Percentiles rank a stretch among this genome's conserved stretches.
phyloP scores from a whole-genome alignment of 2,888 invertebrate species.

The Biston betularia region DNA sequence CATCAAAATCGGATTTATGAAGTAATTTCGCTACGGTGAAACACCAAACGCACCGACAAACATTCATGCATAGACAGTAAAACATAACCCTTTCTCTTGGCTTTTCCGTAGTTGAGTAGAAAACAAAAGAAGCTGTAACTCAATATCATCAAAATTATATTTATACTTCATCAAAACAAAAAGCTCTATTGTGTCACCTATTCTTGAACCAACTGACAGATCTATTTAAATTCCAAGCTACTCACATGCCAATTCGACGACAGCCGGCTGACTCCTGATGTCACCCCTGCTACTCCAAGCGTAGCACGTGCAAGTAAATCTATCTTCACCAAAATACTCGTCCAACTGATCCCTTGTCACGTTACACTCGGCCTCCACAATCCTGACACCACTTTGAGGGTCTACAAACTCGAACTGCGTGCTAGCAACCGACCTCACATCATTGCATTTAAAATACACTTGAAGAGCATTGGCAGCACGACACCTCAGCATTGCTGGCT shows the following conservation, averaged over 20 bases:
- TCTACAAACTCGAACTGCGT: constrained; percentile 94
- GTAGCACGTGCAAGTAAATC: constrained; percentile 97
- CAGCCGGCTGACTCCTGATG: constrained; percentile 95
- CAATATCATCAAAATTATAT: neutral
- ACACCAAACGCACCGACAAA: no score
- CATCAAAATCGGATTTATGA: no score
- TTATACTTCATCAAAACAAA: constrained; percentile 14
- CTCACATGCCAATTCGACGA: constrained; percentile 98
- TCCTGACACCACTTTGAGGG: constrained; percentile 94
- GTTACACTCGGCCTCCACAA: constrained; percentile 94
- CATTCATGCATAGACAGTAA: no score
- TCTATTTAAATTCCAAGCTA: constrained; percentile 65
- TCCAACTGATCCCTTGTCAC: constrained; percentile 96
- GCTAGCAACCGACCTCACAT: constrained; percentile 88
- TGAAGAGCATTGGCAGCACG: constrained; percentile 95
- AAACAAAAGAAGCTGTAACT: neutral
- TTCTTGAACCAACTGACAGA: constrained; percentile 41
- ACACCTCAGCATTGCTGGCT: constrained; percentile 95
- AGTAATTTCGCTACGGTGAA: no score
- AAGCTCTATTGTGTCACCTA: constrained; percentile 27
- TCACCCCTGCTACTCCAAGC: constrained; percentile 96
- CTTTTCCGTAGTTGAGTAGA: neutral
- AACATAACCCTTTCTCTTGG: no score
- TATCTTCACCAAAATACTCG: constrained; percentile 96
- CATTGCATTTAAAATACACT: constrained; percentile 97